Evolutionary conservation across 2,113 vertebrate species (phyloP).

Genomic region (Tupaia tana): DNA sequence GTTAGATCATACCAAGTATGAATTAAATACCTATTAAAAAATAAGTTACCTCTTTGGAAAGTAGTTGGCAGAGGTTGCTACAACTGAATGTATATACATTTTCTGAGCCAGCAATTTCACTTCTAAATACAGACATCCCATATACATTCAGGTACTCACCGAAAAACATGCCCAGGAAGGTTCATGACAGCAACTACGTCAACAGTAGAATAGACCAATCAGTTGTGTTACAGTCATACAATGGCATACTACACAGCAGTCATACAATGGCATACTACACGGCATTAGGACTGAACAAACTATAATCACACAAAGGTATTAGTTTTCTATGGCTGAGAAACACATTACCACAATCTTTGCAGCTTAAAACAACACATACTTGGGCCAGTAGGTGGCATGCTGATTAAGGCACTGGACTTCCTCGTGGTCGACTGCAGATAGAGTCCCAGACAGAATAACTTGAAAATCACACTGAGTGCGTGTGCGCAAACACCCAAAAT

Average conservation of each 20-base stretch:
- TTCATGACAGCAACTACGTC: background rate
- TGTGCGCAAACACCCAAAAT: too few species aligned
- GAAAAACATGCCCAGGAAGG: background rate
- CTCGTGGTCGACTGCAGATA: too few species aligned
- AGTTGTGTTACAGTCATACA: background rate
- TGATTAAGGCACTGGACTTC: too few species aligned
- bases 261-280: background rate
- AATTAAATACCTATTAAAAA: slow-evolving; percentile 18
- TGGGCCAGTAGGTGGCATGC: too few species aligned
- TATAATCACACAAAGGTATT: background rate
- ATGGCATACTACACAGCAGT: background rate
- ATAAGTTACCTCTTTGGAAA: background rate
- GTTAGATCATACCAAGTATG: background rate
- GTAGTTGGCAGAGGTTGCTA: background rate
- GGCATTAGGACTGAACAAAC: background rate
- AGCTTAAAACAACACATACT: background rate
- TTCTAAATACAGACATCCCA: background rate
- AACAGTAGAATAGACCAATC: background rate
- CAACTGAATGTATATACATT: background rate
- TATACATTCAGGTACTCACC: background rate
- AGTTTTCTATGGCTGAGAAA: background rate
- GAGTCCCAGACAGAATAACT: too few species aligned
- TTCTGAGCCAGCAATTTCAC: background rate
- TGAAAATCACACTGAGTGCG: too few species aligned
- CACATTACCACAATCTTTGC: background rate